These are phyloP conservation scores for Rana temporaria DNA, from an alignment of 2,113 vertebrate genomes.

Conservation along the genomic window DNA sequence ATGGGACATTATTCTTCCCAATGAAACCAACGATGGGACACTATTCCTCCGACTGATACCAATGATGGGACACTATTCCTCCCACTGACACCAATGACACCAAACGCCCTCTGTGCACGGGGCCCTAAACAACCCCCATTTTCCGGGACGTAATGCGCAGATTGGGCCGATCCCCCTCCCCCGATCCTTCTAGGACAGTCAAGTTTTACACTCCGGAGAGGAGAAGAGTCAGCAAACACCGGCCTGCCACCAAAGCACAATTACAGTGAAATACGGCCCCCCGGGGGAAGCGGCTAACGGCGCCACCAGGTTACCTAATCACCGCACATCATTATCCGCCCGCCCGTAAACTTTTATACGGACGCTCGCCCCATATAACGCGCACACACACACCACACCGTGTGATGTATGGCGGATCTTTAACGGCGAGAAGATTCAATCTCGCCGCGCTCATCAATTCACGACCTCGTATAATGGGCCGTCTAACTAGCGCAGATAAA, in stretches of 20 bases:
- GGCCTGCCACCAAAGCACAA: neutral
- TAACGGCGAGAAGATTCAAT: constrained; percentile 21
- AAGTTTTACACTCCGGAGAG: neutral
- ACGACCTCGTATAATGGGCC: constrained; percentile 6
- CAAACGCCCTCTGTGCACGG: too few species aligned
- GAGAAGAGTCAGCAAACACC: constrained; percentile 13
- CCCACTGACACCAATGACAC: too few species aligned
- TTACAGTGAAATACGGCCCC: constrained; percentile 15
- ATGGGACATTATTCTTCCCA: too few species aligned
- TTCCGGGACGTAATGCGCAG: too few species aligned
- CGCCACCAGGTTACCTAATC: constrained; percentile 12
- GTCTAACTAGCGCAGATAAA: constrained; percentile 17
- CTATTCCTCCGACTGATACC: too few species aligned
- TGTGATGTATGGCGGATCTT: constrained; percentile 12
- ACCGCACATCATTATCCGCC: constrained; percentile 36
- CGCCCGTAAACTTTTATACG: constrained; percentile 5
- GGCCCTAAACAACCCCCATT: too few species aligned
- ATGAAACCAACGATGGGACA: too few species aligned
- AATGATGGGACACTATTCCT: too few species aligned
- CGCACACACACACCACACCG: neutral
- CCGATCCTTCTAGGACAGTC: too few species aligned
- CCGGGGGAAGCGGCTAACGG: neutral
- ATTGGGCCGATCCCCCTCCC: too few species aligned
- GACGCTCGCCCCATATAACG: constrained; percentile 32
- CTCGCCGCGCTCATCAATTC: constrained; percentile 5